These are phyloP conservation scores for Cosmia trapezina DNA, from an alignment of 2,888 invertebrate genomes.

Conservation along the genomic window DNA sequence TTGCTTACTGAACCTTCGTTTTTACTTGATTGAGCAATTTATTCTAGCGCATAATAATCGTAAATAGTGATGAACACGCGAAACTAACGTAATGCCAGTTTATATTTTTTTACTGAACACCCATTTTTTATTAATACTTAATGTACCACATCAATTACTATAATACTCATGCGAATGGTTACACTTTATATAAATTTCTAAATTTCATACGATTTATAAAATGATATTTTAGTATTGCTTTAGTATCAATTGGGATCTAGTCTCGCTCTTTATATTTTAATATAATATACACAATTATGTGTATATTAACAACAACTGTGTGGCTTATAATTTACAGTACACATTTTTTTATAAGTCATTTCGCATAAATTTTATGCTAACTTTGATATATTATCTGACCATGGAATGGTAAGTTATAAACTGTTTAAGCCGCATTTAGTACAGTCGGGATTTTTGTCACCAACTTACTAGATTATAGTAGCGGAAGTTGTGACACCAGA, in stretches of 20 bases:
- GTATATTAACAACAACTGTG: too few relatives aligned
- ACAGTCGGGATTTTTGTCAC: conserved; percentile 32
- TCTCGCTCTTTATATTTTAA: conserved; percentile 65
- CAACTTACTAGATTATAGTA: conserved; percentile 41
- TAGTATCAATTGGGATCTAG: conserved; percentile 80
- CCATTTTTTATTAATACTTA: conserved; percentile 44
- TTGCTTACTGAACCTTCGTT: conserved; percentile 6
- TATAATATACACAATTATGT: conserved; percentile 60
- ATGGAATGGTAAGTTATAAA: conserved; percentile 69
- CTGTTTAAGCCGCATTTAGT: conserved; percentile 8
- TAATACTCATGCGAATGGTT: conserved; percentile 54
- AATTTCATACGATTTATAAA: conserved; percentile 73
- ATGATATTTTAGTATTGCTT: conserved; percentile 87
- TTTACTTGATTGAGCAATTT: conserved; percentile 65
- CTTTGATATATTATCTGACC: conserved; percentile 62
- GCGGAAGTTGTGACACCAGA: conserved; percentile 32
- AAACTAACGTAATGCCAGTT: conserved; percentile 28
- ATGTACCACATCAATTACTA: conserved; percentile 60
- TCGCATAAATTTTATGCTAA: conserved; percentile 20
- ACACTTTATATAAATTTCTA: conserved; percentile 67
- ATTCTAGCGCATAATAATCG: conserved; percentile 36
- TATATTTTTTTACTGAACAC: conserved; percentile 24
- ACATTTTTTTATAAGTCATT: conserved; percentile 10
- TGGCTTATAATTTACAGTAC: conserved; percentile 37
- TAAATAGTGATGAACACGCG: conserved; percentile 30